These are phyloP conservation scores for Arothron firmamentum DNA, from an alignment of 2,113 vertebrate species.

Conservation along the genomic window DNA sequence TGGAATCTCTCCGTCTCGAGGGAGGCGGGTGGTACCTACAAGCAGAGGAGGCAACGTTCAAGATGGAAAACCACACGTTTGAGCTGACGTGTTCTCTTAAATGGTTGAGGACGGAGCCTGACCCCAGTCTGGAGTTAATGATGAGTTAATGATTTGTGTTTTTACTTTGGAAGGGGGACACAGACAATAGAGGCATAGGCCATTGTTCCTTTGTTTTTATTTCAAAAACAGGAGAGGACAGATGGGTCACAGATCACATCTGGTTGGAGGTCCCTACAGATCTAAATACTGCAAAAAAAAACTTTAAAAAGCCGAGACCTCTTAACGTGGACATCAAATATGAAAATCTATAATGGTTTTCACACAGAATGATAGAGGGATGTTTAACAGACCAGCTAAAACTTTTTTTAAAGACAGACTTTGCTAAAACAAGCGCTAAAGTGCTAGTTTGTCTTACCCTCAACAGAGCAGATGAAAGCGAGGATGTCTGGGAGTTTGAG, in stretches of 20 bases:
- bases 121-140: slow-evolving; percentile 34
- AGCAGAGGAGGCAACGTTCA: slow-evolving; percentile 23
- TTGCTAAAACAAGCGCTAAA: neutral
- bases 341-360: no score
- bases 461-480: slow-evolving; percentile 45
- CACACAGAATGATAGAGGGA: neutral
- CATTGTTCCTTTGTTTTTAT: slow-evolving; percentile 63
- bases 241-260: slow-evolving; percentile 84
- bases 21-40: slow-evolving; percentile 91
- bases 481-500: slow-evolving; percentile 57
- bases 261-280: slow-evolving; percentile 46
- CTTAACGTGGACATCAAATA: neutral
- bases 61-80: no score
- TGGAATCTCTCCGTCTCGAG: slow-evolving; percentile 90
- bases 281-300: neutral
- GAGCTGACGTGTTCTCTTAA: slow-evolving; percentile 13
- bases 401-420: no score
- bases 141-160: slow-evolving; percentile 38
- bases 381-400: slow-evolving; percentile 5
- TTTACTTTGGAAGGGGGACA: slow-evolving; percentile 30
- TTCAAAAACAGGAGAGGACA: slow-evolving; percentile 73
- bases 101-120: slow-evolving; percentile 28
- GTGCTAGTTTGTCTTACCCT: no score
- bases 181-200: slow-evolving; percentile 42
- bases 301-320: slow-evolving; percentile 9